A percentile compares a stretch with the other conserved stretches of the same genome.
Evolutionary conservation across 2,113 vertebrate genomes (phyloP).

Genomic region (Prionailurus bengalensis): DNA sequence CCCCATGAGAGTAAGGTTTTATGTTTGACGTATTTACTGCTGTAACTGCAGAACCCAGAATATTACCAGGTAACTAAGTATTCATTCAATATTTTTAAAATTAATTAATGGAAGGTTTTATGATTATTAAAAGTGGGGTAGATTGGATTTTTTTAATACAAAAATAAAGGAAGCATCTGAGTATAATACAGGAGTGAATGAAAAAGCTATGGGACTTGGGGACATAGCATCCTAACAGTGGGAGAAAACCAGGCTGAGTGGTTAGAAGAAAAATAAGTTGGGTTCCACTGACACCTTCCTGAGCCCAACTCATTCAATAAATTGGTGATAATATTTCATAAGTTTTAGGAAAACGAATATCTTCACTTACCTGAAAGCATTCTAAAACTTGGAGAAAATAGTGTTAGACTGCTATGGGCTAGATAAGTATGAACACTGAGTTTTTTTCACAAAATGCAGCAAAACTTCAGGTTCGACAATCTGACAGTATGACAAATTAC

Average conservation of each 20-base stretch:
- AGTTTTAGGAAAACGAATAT: slow-evolving; percentile 3
- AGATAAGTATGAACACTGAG: neutral
- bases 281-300: neutral
- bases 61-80: neutral
- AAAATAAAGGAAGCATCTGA: neutral
- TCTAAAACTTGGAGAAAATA: neutral
- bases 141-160: neutral
- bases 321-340: neutral
- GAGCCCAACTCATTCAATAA: slow-evolving; percentile 28
- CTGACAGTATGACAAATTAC: neutral
- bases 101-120: neutral
- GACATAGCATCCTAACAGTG: neutral
- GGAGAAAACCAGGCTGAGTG: neutral
- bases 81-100: neutral
- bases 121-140: neutral
- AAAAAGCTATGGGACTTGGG: neutral
- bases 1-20: neutral
- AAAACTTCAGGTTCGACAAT: neutral
- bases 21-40: neutral
- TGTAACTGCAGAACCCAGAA: neutral
- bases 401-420: neutral
- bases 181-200: neutral
- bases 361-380: neutral
- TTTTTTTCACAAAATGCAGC: neutral
- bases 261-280: slow-evolving; percentile 18